phyloP scores from a whole-genome alignment of 2,797 vertebrate species.

The Cossypha polioptera region DNA sequence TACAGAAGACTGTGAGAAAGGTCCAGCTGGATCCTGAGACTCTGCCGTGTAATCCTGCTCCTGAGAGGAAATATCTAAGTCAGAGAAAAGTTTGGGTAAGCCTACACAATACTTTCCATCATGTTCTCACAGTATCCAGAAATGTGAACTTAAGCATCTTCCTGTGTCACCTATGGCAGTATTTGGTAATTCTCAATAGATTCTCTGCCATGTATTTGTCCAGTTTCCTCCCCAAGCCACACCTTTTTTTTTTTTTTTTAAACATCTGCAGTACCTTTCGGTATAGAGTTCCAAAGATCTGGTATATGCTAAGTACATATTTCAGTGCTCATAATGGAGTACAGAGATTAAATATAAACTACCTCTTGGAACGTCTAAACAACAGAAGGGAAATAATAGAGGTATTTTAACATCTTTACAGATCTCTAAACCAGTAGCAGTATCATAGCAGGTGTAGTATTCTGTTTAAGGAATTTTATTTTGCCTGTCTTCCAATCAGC shows the following conservation, averaged over 20 bases:
- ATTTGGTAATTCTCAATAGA: not conserved
- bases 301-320: not conserved
- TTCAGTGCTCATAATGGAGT: not conserved
- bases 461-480: not conserved
- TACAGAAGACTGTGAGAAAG: not conserved
- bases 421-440: not conserved
- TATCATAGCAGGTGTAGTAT: not conserved
- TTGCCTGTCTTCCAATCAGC: not conserved
- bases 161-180: not conserved
- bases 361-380: not conserved
- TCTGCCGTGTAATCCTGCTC: not conserved
- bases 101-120: not conserved
- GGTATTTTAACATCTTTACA: not conserved
- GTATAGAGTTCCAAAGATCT: not conserved
- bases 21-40: not conserved
- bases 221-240: not conserved
- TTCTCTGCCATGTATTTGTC: not conserved
- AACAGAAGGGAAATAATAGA: not conserved
- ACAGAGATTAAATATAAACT: not conserved
- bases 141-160: not conserved
- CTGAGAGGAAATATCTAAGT: not conserved
- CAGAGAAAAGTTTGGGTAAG: not conserved
- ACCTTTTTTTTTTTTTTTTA: not conserved
- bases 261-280: not conserved
- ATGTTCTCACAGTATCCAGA: not conserved